A percentile compares a stretch with the other conserved stretches of the same genome.
Evolutionary conservation across 2,797 vertebrate genomes (phyloP).

Genomic region (Falco cherrug): DNA sequence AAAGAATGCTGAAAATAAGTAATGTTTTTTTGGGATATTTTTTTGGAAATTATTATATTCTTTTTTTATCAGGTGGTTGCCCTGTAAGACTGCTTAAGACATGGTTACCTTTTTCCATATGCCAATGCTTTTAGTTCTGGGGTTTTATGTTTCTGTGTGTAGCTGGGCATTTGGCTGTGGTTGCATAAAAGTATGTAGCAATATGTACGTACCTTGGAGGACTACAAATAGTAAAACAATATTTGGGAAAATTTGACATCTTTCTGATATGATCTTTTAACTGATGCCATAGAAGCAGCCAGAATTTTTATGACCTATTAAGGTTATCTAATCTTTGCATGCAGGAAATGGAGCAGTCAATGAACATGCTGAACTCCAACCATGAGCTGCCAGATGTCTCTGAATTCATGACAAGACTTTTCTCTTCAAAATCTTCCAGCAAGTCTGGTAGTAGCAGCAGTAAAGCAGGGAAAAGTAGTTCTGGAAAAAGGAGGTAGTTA

Average conservation of each 20-base stretch:
- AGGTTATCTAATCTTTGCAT: constrained; percentile 19
- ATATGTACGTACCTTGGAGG: neutral
- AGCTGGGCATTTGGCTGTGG: constrained; percentile 17
- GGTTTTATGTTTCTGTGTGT: constrained; percentile 4
- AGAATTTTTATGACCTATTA: neutral
- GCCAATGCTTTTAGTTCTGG: neutral
- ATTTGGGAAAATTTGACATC: neutral
- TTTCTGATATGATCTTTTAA: neutral
- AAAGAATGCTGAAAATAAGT: neutral
- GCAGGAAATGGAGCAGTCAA: constrained; percentile 99
- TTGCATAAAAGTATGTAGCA: constrained; percentile 21
- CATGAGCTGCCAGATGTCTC: constrained; percentile 98
- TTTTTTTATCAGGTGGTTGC: neutral
- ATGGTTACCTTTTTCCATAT: constrained; percentile 8
- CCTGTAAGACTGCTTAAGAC: constrained; percentile 61
- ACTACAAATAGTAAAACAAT: neutral
- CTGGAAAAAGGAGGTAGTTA: constrained; percentile 96
- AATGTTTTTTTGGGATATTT: neutral
- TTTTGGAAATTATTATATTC: neutral
- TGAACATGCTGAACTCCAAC: constrained; percentile 99
- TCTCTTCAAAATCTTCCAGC: constrained; percentile 95
- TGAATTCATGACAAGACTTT: constrained; percentile 98
- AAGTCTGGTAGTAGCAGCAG: constrained; percentile 88
- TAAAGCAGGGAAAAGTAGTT: constrained; percentile 89
- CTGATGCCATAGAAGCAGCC: neutral